Evolutionary conservation across 2,797 vertebrate genomes (phyloP), one percentile per base, ranked within the genome.

Genomic region (Sylvilagus floridanus): DNA sequence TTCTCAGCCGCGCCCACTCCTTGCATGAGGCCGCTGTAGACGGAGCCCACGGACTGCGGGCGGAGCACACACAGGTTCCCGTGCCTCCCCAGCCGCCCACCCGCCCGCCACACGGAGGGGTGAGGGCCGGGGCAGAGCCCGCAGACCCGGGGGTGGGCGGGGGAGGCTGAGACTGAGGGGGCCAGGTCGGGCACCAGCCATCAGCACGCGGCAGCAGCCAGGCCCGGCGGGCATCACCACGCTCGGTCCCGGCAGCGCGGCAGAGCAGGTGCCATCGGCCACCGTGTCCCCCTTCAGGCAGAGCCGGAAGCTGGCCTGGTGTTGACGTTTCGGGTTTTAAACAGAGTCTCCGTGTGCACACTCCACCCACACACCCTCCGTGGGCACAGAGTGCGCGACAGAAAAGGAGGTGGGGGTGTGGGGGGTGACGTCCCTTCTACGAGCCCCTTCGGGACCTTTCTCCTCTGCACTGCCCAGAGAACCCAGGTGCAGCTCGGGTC

Each of bases 21-120:
- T 97, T 99, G 99, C 99, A 99, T 99, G 89, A 99, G 98, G 81
- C 99, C 99, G 0, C 99, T 99, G 98, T 99, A 99, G 81, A 99
- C 99, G 0, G 99, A 99, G 42, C 99, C 99, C 1, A 99, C 98
- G 1, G 97, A 99, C 99, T 99, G 98, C 8, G 89, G 96, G 88
- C 57, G 50, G 86, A 21, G 97, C 4, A 96, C 96, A 72, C 95
- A 79, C 71, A 35, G 0, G 0, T 24, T 35, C 52, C 63, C 30
- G 85, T 42, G 52, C 21, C 79, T 32, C 16, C 19, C 0, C 3
- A 81, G 16, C 50, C 21, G 21, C 32, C 3, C 7, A 2, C 28
- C 22, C 82, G 8, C 7, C 35, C 24, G 57, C 26, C 37, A 10
- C 17, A 5, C 35, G 24, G 11, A 1, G 28, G n/a, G 57, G 62